Evolutionary conservation across 2,797 vertebrate genomes (phyloP).

Genomic region (Phalloptychus januarius): DNA sequence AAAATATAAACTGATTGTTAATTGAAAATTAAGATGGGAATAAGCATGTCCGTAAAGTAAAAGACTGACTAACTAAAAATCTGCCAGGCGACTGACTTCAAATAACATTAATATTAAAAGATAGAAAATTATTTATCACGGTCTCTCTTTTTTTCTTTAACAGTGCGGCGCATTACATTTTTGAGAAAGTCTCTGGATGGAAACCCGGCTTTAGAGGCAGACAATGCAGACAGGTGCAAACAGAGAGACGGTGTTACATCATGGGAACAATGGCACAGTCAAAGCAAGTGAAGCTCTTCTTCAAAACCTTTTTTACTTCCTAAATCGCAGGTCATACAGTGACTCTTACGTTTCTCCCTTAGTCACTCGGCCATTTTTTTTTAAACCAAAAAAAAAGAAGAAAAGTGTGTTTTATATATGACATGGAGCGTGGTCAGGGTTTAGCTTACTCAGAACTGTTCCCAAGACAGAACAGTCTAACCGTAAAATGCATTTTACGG

Average conservation of each 20-base stretch:
- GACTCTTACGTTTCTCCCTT: neutral
- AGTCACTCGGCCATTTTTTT: neutral
- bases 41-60: neutral
- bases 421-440: neutral
- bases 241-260: conserved; percentile 32
- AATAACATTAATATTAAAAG: neutral
- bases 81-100: neutral
- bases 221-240: conserved; percentile 32
- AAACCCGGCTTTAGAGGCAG: conserved; percentile 41
- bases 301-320: neutral
- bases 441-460: neutral
- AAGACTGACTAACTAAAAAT: neutral
- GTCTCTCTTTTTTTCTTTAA: neutral
- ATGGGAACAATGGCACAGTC: conserved; percentile 18
- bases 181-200: conserved; percentile 48
- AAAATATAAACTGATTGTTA: neutral
- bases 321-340: neutral
- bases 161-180: neutral
- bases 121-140: neutral
- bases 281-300: conserved; percentile 20
- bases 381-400: neutral
- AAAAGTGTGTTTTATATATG: neutral
- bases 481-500: neutral
- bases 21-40: neutral
- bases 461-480: neutral